Base-by-base conservation (phyloP, 2,797 vertebrate genomes). In the Takifugu rubripes region DNA sequence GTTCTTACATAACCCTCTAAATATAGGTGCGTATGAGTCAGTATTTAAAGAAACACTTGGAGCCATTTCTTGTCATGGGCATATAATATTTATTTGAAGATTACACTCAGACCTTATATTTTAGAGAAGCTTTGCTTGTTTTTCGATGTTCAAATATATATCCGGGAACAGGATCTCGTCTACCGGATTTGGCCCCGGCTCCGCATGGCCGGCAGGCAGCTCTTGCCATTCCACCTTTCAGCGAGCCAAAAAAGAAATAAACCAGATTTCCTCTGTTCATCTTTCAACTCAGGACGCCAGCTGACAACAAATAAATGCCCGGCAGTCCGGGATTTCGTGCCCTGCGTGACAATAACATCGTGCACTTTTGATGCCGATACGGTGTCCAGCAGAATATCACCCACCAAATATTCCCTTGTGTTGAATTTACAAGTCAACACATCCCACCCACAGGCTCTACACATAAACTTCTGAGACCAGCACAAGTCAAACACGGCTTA, bases 401-500 rank as follows among this genome's bases (percentile, higher is more conserved):
- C 27, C 55, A 56, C 64, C 57, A 85, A 82, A 85, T 75, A 81
- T 80, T 74, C 44, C 12, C 56, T 63, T 68, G 45, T 82, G 52
- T 59, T 77, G 33, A 71, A 75, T 74, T 70, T 70, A 61, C 49
- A 64, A 75, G 70, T 83, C 64, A 82, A 83, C 70, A 82, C 61
- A 77, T 64, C 53, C 68, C 75, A 71, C 74, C 64, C 70, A 73
- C 54, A 29, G 0, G 61, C 53, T 68, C 71, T 67, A 67, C 59
- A 59, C 26, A 45, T 69, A 84, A 82, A 78, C 73, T 46, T 69
- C 52, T 64, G 62, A 61, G 68, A 60, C 24, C 29, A 75, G 66
- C 56, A 61, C 31, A 77, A 66, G 71, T 83, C 70, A 79, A 82
- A 86, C 68, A 78, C 42, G 72, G 72, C 59, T 64, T 75, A 76